Evolutionary conservation across 2,797 vertebrate species (phyloP).

Genomic region (Aselliscus stoliczkanus): DNA sequence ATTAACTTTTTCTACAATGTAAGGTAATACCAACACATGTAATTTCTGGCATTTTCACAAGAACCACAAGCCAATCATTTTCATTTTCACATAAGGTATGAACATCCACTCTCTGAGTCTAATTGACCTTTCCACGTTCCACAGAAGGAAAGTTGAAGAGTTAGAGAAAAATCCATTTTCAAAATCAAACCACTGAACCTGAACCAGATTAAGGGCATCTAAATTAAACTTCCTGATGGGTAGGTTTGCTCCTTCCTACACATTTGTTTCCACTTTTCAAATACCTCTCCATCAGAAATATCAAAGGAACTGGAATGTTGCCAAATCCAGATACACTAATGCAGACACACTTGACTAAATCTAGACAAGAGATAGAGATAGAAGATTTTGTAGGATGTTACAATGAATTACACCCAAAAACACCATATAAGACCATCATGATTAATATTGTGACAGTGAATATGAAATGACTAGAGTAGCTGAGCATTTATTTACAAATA

Average conservation of each 20-base stretch:
- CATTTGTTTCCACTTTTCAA: constrained; percentile 56
- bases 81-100: constrained; percentile 55
- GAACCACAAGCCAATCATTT: constrained; percentile 36
- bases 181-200: constrained; percentile 56
- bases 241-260: constrained; percentile 49
- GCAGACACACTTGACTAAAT: constrained; percentile 58
- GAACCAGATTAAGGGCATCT: constrained; percentile 61
- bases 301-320: constrained; percentile 64
- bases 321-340: constrained; percentile 58
- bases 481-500: constrained; percentile 45
- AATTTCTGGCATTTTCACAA: constrained; percentile 44
- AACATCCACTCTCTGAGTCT: constrained; percentile 64
- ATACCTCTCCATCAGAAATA: constrained; percentile 59
- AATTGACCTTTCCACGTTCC: constrained; percentile 62
- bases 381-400: constrained; percentile 63
- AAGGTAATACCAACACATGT: constrained; percentile 34
- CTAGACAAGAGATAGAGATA: constrained; percentile 59
- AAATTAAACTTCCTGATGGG: constrained; percentile 52
- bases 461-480: constrained; percentile 20
- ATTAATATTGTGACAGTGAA: constrained; percentile 59
- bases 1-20: constrained; percentile 39
- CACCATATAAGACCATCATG: neutral
- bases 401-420: constrained; percentile 60
- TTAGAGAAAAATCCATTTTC: constrained; percentile 23
- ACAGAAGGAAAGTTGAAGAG: constrained; percentile 53